Evolutionary conservation across 2,888 invertebrate species (phyloP).

Genomic region (Dione juno): DNA sequence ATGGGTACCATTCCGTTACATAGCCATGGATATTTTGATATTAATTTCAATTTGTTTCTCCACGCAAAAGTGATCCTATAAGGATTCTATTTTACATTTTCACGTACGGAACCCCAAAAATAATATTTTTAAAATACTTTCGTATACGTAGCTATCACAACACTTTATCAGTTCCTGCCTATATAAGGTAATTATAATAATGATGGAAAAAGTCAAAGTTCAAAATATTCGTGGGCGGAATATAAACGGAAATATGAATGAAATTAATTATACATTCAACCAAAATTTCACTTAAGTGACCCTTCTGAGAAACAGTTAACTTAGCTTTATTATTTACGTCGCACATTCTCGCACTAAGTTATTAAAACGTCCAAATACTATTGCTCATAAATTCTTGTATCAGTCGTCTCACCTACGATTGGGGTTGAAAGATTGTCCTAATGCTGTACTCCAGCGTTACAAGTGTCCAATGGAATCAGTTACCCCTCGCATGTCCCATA

Average conservation of each 20-base stretch:
- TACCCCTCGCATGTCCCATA: no score
- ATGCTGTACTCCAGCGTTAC: no score
- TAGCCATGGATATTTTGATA: no score
- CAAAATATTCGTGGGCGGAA: constrained; percentile 29
- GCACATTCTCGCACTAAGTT: not conserved
- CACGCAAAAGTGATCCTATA: no score
- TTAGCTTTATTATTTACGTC: not conserved
- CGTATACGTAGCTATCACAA: constrained; percentile 31
- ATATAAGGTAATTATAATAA: constrained; percentile 35
- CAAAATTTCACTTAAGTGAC: constrained; percentile 22
- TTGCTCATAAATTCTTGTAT: not conserved
- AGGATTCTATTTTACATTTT: no score
- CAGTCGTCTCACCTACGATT: no score
- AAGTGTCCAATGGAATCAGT: no score
- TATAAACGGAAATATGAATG: constrained; percentile 34
- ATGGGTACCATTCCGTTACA: no score
- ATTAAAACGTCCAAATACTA: not conserved
- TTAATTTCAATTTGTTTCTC: no score
- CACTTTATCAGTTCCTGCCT: constrained; percentile 38
- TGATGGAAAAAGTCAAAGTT: constrained; percentile 32
- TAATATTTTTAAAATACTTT: constrained; percentile 7
- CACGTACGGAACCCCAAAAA: not conserved
- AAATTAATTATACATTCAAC: constrained; percentile 39
- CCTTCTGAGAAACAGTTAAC: constrained; percentile 17
- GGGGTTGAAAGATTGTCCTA: no score